phyloP scores from a whole-genome alignment of 1,140 invertebrate species.

The Amphibalanus amphitrite region DNA sequence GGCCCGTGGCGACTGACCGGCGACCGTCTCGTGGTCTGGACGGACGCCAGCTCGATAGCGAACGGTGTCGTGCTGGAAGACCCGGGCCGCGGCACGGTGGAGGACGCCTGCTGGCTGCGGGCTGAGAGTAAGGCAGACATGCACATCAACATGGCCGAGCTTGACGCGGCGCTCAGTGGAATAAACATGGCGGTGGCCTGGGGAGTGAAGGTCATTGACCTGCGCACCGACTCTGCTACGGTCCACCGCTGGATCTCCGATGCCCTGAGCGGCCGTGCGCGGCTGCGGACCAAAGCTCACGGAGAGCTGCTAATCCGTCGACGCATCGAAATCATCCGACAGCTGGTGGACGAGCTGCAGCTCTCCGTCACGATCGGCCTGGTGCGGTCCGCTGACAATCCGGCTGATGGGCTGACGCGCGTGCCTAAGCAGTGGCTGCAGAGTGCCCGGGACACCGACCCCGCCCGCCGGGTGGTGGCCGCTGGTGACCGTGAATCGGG shows the following conservation, averaged over 20 bases:
- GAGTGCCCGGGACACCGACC: too few species aligned
- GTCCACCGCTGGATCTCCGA: constrained; percentile 8
- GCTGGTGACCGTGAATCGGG: neutral
- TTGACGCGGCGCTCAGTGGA: constrained; percentile 7
- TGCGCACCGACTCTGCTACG: constrained; percentile 6
- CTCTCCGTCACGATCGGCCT: neutral
- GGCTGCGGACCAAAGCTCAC: constrained; percentile 5
- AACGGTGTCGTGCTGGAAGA: neutral
- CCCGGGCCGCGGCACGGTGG: neutral
- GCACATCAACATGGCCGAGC: constrained; percentile 12
- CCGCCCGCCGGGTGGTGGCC: too few species aligned
- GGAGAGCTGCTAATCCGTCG: constrained; percentile 4
- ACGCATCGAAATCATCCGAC: constrained; percentile 3
- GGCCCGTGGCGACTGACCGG: neutral
- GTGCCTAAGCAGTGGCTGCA: neutral
- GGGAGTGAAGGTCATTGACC: constrained; percentile 3
- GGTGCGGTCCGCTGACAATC: neutral
- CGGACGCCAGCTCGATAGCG: neutral
- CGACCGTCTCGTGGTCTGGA: neutral
- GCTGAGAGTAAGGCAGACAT: neutral
- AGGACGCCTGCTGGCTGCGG: neutral
- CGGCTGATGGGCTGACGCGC: neutral
- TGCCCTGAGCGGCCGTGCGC: neutral
- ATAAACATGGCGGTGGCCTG: constrained; percentile 10
- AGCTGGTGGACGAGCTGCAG: neutral